phyloP scores from a whole-genome alignment of 2,113 vertebrate genomes.

The Lepus timidus region DNA sequence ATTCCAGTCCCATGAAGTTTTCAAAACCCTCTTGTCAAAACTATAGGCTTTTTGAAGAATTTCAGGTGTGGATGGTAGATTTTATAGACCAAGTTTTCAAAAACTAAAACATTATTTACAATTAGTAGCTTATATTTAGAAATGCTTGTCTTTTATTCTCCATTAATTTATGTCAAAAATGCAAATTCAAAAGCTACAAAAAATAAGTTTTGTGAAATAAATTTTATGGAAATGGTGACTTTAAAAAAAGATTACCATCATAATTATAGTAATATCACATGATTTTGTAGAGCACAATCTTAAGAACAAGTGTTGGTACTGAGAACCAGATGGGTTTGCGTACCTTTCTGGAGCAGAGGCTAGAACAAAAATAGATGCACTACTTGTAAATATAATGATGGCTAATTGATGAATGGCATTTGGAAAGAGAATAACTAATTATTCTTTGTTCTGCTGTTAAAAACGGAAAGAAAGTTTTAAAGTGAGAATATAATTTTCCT shows the following conservation, averaged over 20 bases:
- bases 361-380: not conserved
- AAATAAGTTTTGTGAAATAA: not conserved
- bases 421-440: not conserved
- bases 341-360: not conserved
- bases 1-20: not conserved
- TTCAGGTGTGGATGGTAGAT: not conserved
- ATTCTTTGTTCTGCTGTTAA: not conserved
- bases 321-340: not conserved
- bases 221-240: not conserved
- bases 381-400: not conserved
- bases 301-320: not conserved
- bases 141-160: constrained; percentile 27
- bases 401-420: not conserved
- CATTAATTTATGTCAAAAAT: not conserved
- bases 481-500: too few relatives aligned
- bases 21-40: not conserved
- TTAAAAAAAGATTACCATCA: not conserved
- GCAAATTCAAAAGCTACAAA: not conserved
- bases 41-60: not conserved
- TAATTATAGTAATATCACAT: not conserved
- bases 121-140: not conserved
- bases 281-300: not conserved
- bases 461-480: too few relatives aligned
- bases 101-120: not conserved
- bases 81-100: not conserved